Evolutionary conservation across 1,140 invertebrate genomes (phyloP), one percentile per base, ranked within the genome.

Genomic region (Nixonia krombeini): DNA sequence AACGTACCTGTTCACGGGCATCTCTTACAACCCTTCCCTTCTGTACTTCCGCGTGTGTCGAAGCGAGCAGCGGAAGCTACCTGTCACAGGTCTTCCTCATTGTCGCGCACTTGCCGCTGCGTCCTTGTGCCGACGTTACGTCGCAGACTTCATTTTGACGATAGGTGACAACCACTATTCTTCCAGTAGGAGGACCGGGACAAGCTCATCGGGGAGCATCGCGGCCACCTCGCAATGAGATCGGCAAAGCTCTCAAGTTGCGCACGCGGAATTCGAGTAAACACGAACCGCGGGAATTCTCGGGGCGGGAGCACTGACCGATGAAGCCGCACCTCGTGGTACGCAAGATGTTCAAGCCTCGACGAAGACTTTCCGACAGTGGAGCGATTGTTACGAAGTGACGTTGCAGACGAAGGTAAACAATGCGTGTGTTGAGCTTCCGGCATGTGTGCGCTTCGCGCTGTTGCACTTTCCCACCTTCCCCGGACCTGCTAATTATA

Each of bases 271-370:
- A 74, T 65, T 75, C 64, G 59, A 69, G 61, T 62, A 63, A 74
- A 70, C 50, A 69, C 51, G 44, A 66, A 49, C 72, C 37, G 58
- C 65, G 73, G 73, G 62, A 66, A 63, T 71, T 52, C 50, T 57
- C 44, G 63, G 61, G 65, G 69, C 62, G 74, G 61, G 80, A 74
- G 68, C 82, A 87, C 78, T 74, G 79, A 82, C 86, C 86, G 84
- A 78, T 77, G 76, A 79, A 84, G 76, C 80, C 74, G 74, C 78
- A 69, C 78, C 77, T 78, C 76, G 76, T 72, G 53, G 66, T 66
- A 72, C 25, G 12, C 41, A 28, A 41, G 28, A 25, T 58, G 44
- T 42, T 37, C 52, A 53, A 55, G 29, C 37, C 38, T 45, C 46
- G 55, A 33, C 23, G 23, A 44, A n/a, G n/a, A 44, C 41, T 44